Evolutionary conservation across 1,140 invertebrate species (phyloP), one percentile per base, ranked within the genome.

Genomic region (Drosophila pseudoobscura): DNA sequence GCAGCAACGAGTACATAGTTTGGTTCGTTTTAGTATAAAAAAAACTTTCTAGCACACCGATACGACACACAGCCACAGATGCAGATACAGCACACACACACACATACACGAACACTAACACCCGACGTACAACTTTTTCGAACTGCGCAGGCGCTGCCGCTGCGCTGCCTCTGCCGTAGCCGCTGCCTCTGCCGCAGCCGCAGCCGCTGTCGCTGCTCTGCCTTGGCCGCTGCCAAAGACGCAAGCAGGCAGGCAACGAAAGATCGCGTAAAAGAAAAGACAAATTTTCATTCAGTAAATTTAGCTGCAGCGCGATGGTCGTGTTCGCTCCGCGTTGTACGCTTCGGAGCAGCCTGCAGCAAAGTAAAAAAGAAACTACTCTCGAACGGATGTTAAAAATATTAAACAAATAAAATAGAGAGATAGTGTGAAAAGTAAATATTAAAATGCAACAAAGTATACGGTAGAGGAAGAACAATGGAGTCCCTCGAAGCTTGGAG

Each of bases 181-280:
- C 50, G 17, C 56, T 44, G 60, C 26, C 70, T 6, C 58, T 35
- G 71, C 9, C n/a, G 11, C 26, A 39, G 50, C 17, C 63, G 15
- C 41, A 39, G 50, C 17, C 63, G 15, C 41, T 66, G 56, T n/a
- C 56, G 39, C 43, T 53, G 72, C 26, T 57, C 29, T 31, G 26
- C 26, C 1, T 5, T 6, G 6, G 8, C 9, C 29, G 9, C 31
- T 35, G 11, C 13, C 35, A 44, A 74, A 63, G 56, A 59, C 57
- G 43, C 17, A 26, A 44, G 35, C 24, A 26, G 50, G 24, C 24
- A 26, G 55, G 45, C 45, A 50, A 78, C 80, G 80, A 89, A 90
- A 83, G 89, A 90, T 90, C 89, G 63, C 65, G 77, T 75, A 85
- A 90, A 89, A 80, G 88, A 88, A 90, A 90, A 80, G 65, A 72